phyloP scores from a whole-genome alignment of 2,113 vertebrate genomes.

The Phyllopteryx taeniolatus region DNA sequence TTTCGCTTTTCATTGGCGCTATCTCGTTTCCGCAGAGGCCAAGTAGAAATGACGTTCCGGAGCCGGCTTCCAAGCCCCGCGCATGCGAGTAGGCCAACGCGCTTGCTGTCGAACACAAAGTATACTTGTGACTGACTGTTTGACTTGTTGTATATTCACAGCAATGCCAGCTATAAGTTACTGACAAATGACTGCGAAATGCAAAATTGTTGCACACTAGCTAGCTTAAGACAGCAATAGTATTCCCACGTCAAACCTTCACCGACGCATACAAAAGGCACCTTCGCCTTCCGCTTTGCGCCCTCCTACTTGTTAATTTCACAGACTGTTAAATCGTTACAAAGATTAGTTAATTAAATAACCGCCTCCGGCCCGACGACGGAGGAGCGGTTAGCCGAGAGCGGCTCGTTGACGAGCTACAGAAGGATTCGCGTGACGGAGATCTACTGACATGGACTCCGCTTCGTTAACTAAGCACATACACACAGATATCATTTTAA shows the following conservation, averaged over 20 bases:
- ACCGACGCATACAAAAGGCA: constrained; percentile 45
- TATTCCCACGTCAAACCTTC: constrained; percentile 13
- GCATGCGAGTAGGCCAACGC: neutral
- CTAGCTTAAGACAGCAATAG: constrained; percentile 12
- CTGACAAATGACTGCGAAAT: neutral
- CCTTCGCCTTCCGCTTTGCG: constrained; percentile 42
- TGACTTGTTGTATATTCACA: neutral
- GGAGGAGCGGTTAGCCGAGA: constrained; percentile 61
- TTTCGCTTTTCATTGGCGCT: constrained; percentile 71
- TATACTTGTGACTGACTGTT: neutral
- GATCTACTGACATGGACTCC: constrained; percentile 77
- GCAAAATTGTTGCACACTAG: neutral
- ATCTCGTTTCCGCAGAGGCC: constrained; percentile 74
- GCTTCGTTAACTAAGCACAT: constrained; percentile 69
- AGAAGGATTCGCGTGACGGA: constrained; percentile 69
- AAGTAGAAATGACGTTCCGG: constrained; percentile 73
- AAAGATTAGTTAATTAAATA: constrained; percentile 62
- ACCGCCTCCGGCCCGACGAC: constrained; percentile 48
- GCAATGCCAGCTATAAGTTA: neutral
- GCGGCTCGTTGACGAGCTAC: constrained; percentile 40
- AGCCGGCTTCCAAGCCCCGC: constrained; percentile 59
- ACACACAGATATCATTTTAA: neutral
- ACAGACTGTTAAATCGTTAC: constrained; percentile 60
- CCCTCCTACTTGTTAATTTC: constrained; percentile 58
- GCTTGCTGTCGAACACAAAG: neutral